A percentile compares a stretch with the other conserved stretches of the same genome.
phyloP scores from a whole-genome alignment of 92 coral and sea anemone species.

The Desmophyllum pertusum region DNA sequence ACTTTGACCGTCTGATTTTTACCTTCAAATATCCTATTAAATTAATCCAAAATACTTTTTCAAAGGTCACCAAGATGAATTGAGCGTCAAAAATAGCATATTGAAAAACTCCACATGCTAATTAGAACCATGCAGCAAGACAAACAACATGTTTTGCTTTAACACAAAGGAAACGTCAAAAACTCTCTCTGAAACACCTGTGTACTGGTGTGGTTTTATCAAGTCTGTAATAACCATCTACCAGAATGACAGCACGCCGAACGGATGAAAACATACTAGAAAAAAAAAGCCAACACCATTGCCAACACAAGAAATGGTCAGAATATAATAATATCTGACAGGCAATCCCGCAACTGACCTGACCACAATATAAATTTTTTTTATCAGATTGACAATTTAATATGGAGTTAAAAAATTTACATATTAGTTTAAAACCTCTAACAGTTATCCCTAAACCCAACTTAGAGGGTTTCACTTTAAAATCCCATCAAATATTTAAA shows the following conservation, averaged over 20 bases:
- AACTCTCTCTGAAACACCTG: constrained; percentile 31
- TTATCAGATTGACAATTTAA: not conserved
- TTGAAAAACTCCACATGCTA: constrained; percentile 18
- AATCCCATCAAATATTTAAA: constrained; percentile 31
- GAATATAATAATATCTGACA: not conserved
- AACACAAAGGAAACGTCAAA: constrained; percentile 34
- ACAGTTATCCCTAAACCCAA: not conserved
- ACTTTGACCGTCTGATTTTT: not conserved
- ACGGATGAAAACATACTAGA: not conserved
- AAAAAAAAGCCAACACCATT: not conserved
- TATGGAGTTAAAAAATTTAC: not conserved
- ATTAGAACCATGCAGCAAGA: constrained; percentile 19
- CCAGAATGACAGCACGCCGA: not conserved
- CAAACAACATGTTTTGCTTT: constrained; percentile 24
- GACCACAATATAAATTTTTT: not conserved
- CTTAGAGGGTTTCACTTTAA: constrained; percentile 8
- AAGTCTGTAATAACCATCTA: not conserved
- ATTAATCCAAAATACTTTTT: not conserved
- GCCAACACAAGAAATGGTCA: not conserved
- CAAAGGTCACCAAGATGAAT: not conserved
- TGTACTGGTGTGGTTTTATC: constrained; percentile 1
- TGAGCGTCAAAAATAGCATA: not conserved
- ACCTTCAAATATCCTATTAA: not conserved
- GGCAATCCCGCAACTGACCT: not conserved
- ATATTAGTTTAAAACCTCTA: not conserved